Conservation (phyloP, 2,888 invertebrate species). For the Lydus trimaculatus region DNA sequence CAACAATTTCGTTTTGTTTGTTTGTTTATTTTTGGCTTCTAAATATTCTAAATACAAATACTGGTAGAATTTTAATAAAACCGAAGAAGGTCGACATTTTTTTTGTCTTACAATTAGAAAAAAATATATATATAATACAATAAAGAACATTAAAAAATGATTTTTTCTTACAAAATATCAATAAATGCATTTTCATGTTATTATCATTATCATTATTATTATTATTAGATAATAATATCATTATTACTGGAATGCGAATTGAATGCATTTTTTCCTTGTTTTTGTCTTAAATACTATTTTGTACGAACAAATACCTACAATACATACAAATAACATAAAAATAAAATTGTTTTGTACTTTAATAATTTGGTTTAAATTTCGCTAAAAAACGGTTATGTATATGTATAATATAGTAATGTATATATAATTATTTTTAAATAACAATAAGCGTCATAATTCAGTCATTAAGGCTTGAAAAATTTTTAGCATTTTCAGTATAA, state of each 20-base stretch:
- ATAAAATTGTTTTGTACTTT: conserved; percentile 22
- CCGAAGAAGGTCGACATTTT: too few species aligned
- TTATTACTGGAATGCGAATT: conserved; percentile 8
- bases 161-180: neutral
- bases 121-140: too few species aligned
- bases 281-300: conserved; percentile 6
- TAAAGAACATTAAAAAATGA: too few species aligned
- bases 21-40: neutral
- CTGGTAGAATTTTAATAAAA: too few species aligned
- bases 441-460: conserved; percentile 29
- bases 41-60: neutral
- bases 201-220: too few species aligned
- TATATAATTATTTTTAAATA: conserved; percentile 7
- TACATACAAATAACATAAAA: conserved; percentile 8
- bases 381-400: conserved; percentile 13
- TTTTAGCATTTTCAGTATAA: conserved; percentile 7
- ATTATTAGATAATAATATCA: too few species aligned
- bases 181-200: too few species aligned
- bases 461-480: conserved; percentile 17
- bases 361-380: conserved; percentile 21
- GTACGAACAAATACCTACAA: conserved; percentile 7
- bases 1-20: neutral
- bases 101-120: too few species aligned
- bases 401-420: conserved; percentile 15
- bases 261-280: neutral